Conservation (phyloP, 1,140 invertebrate species). For the Drosophila takahashii region DNA sequence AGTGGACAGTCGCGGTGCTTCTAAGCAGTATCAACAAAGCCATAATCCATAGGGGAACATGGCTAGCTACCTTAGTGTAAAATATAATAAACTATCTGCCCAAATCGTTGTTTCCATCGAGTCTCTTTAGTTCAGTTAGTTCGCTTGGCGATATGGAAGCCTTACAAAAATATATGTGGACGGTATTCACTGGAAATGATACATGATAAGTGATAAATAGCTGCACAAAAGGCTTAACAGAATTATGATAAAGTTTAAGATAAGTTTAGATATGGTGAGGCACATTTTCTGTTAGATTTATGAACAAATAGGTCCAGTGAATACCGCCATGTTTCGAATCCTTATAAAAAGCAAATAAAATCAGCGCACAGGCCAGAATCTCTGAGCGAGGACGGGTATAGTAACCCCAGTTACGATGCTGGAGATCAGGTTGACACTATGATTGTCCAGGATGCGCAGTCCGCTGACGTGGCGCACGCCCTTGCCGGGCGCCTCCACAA, state of each 20-base stretch:
- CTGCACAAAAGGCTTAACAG: not conserved
- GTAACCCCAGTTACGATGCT: conserved; percentile 91
- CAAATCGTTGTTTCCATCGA: conserved; percentile 16
- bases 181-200: not conserved
- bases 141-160: conserved; percentile 44
- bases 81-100: conserved; percentile 9
- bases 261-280: not conserved
- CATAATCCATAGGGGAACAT: conserved; percentile 1
- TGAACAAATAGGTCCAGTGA: not conserved
- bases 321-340: not conserved
- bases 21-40: conserved; percentile 1
- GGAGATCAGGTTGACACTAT: conserved; percentile 94
- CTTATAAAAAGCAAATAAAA: conserved; percentile 1
- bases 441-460: conserved; percentile 92
- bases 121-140: conserved; percentile 38
- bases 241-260: not conserved
- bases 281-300: not conserved
- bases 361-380: conserved; percentile 86
- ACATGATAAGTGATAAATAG: not conserved
- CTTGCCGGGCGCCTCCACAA: conserved; percentile 91
- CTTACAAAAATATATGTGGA: conserved; percentile 52
- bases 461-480: conserved; percentile 92
- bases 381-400: conserved; percentile 89
- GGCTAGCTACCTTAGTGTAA: conserved; percentile 2
- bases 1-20: conserved; percentile 13